phyloP scores from a whole-genome alignment of 2,888 invertebrate genomes.

The Melieria omissa region DNA sequence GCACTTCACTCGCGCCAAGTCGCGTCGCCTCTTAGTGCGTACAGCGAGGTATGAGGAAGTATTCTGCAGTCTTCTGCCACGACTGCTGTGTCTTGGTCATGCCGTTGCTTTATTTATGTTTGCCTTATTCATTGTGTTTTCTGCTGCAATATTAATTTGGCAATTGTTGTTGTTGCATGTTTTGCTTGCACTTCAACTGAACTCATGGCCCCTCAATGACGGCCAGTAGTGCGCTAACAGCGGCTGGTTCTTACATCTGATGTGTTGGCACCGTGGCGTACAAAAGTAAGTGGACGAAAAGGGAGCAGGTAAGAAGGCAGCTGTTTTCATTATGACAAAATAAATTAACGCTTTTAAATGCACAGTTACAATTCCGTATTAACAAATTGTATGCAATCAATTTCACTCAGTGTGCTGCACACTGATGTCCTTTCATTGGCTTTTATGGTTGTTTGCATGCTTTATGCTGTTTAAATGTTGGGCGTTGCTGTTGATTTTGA shows the following conservation, averaged over 20 bases:
- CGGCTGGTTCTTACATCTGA: not conserved
- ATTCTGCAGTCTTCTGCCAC: not conserved
- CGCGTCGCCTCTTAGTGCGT: too few species aligned
- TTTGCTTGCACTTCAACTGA: not conserved
- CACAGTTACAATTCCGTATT: conserved; percentile 22
- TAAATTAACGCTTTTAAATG: conserved; percentile 16
- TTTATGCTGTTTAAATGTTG: too few species aligned
- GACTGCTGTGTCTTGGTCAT: too few species aligned
- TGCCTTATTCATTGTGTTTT: not conserved
- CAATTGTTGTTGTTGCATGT: conserved; percentile 3
- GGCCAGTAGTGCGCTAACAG: not conserved
- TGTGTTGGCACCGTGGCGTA: not conserved
- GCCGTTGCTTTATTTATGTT: too few species aligned
- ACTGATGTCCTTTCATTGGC: too few species aligned
- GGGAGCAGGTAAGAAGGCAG: not conserved
- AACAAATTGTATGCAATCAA: not conserved
- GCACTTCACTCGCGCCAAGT: too few species aligned
- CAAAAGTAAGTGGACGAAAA: not conserved
- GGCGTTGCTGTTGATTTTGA: too few species aligned
- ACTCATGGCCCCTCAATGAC: not conserved
- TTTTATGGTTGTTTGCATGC: too few species aligned
- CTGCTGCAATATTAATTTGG: conserved; percentile 2
- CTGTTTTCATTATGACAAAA: conserved; percentile 22
- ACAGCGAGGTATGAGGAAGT: not conserved
- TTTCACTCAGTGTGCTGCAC: not conserved